A percentile compares a stretch with the other conserved stretches of the same genome.
These are phyloP conservation scores for Spisula solida DNA, from an alignment of 2,888 invertebrate genomes.

Conservation along the genomic window DNA sequence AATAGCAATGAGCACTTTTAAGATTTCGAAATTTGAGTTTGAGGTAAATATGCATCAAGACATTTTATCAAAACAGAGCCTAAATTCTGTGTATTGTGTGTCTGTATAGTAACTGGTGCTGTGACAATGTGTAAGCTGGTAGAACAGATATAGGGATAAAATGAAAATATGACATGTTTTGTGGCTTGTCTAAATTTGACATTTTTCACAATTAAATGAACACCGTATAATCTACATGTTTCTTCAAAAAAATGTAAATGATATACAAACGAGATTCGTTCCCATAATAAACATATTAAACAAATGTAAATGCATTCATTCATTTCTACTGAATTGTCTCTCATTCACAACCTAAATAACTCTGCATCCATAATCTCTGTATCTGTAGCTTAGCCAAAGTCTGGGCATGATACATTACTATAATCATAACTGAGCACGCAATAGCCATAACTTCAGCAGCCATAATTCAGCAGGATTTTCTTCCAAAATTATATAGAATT, in stretches of 20 bases:
- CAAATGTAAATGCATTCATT: conserved; percentile 28
- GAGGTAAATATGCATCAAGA: too few relatives aligned
- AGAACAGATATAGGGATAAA: conserved; percentile 6
- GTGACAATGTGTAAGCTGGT: neutral
- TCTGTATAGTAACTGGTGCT: too few relatives aligned
- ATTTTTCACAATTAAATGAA: conserved; percentile 54
- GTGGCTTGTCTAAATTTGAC: conserved; percentile 40
- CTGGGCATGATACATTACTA: neutral
- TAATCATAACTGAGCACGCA: too few relatives aligned
- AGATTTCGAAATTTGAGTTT: too few relatives aligned
- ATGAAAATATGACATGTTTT: conserved; percentile 17
- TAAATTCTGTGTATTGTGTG: too few relatives aligned
- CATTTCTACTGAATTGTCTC: neutral
- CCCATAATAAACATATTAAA: conserved; percentile 27
- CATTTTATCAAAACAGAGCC: too few relatives aligned
- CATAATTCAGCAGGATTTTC: neutral
- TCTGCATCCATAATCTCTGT: neutral
- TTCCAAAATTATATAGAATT: neutral
- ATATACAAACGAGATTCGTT: conserved; percentile 38
- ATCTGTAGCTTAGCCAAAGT: neutral
- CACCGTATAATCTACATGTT: conserved; percentile 44
- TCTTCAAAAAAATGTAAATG: conserved; percentile 41
- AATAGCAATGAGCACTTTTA: too few relatives aligned
- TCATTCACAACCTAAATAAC: conserved; percentile 18
- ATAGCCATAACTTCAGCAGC: neutral